Evolutionary conservation across 1,140 invertebrate species (phyloP).

Genomic region (Heterodera carotae): DNA sequence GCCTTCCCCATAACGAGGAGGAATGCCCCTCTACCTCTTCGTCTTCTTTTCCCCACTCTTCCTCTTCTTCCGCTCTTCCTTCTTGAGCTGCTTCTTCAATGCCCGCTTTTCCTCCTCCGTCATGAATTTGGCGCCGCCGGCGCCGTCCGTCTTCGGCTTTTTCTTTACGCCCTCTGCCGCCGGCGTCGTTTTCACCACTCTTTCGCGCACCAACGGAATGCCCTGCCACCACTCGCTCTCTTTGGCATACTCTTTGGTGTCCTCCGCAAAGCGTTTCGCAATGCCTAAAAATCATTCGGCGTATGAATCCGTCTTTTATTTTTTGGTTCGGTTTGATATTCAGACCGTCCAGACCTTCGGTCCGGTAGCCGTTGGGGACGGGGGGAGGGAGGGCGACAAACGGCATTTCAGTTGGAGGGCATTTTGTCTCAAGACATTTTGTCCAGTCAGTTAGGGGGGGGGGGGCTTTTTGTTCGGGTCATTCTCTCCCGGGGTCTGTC

Average conservation of each 20-base stretch:
- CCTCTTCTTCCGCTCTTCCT: not conserved
- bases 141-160: conserved; percentile 21
- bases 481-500: too few species aligned
- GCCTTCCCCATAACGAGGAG: too few species aligned
- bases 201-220: conserved; percentile 40
- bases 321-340: too few species aligned
- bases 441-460: too few species aligned
- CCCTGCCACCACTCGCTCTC: conserved; percentile 58
- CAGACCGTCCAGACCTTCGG: too few species aligned
- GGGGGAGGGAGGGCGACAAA: too few species aligned
- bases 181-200: not conserved
- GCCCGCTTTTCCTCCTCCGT: conserved; percentile 62
- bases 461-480: too few species aligned
- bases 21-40: too few species aligned
- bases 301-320: not conserved
- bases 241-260: conserved; percentile 77
- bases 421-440: too few species aligned
- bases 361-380: too few species aligned
- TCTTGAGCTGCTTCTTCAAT: conserved; percentile 15
- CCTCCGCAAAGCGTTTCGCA: conserved; percentile 90
- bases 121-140: conserved; percentile 56
- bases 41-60: not conserved
- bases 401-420: too few species aligned
- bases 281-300: conserved; percentile 53
- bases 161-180: not conserved